Percentiles rank a stretch among this genome's conserved stretches.
These are phyloP conservation scores for Rhinophrynus dorsalis DNA, from an alignment of 2,797 vertebrate genomes.

Conservation along the genomic window DNA sequence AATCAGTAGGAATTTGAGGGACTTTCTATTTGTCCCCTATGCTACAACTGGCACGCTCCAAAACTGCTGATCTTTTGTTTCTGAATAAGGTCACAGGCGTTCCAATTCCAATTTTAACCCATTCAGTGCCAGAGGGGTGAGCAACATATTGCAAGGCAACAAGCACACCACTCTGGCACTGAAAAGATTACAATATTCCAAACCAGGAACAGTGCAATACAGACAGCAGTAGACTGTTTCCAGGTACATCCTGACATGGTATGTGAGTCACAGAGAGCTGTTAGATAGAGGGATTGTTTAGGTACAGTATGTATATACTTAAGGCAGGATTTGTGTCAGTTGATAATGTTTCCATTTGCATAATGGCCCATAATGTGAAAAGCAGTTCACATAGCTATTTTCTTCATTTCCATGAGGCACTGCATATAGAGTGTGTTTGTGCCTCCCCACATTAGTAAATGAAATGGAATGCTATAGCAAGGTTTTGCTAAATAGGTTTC, in stretches of 20 bases:
- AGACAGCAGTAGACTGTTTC: not conserved
- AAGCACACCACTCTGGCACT: no score
- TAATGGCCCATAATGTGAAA: constrained; percentile 8
- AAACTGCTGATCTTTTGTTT: no score
- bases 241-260: not conserved
- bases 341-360: constrained; percentile 29
- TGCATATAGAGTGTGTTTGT: not conserved
- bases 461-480: not conserved
- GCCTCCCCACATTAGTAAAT: not conserved
- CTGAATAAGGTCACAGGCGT: no score
- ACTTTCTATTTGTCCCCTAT: no score
- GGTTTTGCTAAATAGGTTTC: not conserved
- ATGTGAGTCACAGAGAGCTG: not conserved
- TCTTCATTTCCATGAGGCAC: not conserved
- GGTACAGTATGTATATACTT: not conserved
- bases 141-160: no score
- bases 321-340: constrained; percentile 11
- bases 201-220: not conserved
- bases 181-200: not conserved
- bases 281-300: not conserved
- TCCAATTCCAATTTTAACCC: no score
- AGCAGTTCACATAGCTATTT: not conserved
- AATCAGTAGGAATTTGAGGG: no score
- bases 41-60: no score
- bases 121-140: no score